Evolutionary conservation across 2,888 invertebrate genomes (phyloP).

Genomic region (Subacronicta megacephala): DNA sequence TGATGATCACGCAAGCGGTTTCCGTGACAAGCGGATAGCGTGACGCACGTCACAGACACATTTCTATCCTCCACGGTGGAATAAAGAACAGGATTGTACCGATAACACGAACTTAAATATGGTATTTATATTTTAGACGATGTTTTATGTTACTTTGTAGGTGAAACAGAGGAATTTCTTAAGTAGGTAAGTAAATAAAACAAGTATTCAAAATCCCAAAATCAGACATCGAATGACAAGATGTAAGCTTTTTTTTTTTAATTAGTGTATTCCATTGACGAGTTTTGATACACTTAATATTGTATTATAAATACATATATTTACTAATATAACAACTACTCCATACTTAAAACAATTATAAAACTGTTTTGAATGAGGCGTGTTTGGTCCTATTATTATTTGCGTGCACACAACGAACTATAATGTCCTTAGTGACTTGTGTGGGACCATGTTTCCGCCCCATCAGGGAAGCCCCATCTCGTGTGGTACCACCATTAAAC

Average conservation of each 20-base stretch:
- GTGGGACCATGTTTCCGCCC: constrained; percentile 44
- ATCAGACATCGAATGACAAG: too few relatives aligned
- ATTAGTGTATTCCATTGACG: too few relatives aligned
- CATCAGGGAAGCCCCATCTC: constrained; percentile 47
- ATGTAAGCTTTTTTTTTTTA: too few relatives aligned
- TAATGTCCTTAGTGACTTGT: constrained; percentile 30
- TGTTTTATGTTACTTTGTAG: constrained; percentile 1
- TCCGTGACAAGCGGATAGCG: constrained; percentile 60
- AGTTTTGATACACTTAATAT: too few relatives aligned
- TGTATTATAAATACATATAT: too few relatives aligned
- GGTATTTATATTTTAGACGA: constrained; percentile 31
- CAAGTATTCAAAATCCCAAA: too few relatives aligned
- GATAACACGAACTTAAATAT: constrained; percentile 51
- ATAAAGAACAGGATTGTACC: constrained; percentile 54
- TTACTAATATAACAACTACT: too few relatives aligned
- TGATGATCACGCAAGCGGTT: constrained; percentile 55
- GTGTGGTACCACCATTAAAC: constrained; percentile 48
- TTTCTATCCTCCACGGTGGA: constrained; percentile 63
- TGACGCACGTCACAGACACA: constrained; percentile 72
- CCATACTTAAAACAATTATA: too few relatives aligned
- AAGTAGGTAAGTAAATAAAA: too few relatives aligned
- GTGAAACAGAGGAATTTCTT: neutral
- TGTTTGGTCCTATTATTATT: too few relatives aligned
- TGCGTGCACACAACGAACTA: constrained; percentile 21
- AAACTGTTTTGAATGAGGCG: too few relatives aligned